Evolutionary conservation across 1,140 invertebrate species (phyloP).

Genomic region (Lethrus apterus): DNA sequence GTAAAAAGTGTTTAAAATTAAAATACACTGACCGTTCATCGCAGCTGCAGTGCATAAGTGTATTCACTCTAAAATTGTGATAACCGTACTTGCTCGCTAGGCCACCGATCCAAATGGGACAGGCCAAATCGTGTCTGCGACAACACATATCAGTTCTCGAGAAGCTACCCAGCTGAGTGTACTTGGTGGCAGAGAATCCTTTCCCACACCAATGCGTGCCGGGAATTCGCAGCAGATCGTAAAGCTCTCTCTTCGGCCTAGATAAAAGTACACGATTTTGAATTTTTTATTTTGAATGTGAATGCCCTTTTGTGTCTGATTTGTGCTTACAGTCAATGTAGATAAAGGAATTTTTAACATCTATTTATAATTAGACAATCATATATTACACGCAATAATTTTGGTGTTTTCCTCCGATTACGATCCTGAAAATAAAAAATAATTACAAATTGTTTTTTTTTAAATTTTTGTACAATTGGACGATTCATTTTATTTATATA

Average conservation of each 20-base stretch:
- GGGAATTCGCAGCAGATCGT: conserved; percentile 61
- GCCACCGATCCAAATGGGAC: conserved; percentile 70
- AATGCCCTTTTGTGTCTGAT: conserved; percentile 11
- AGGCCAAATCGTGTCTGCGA: conserved; percentile 70
- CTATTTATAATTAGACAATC: too few relatives aligned
- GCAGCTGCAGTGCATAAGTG: conserved; percentile 80
- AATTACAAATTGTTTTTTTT: too few relatives aligned
- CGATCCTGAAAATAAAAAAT: too few relatives aligned
- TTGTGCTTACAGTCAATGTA: too few relatives aligned
- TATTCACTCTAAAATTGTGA: conserved; percentile 78
- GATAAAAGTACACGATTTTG: not conserved
- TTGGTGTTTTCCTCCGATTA: too few relatives aligned
- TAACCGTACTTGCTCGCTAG: conserved; percentile 70
- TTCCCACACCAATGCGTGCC: conserved; percentile 86
- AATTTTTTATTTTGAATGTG: not conserved
- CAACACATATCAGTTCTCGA: conserved; percentile 74
- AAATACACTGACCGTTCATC: conserved; percentile 68
- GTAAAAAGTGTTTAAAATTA: not conserved
- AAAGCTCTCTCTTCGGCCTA: conserved; percentile 41
- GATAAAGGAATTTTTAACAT: conserved; percentile 24
- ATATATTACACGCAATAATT: too few relatives aligned
- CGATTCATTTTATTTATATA: too few relatives aligned
- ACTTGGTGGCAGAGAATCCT: conserved; percentile 65
- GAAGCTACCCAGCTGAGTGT: conserved; percentile 69
- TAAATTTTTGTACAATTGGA: too few relatives aligned